Percentiles rank a stretch among this genome's conserved stretches.
These are phyloP conservation scores for Cheilosia vernalis DNA, from an alignment of 2,888 invertebrate species.

Conservation along the genomic window DNA sequence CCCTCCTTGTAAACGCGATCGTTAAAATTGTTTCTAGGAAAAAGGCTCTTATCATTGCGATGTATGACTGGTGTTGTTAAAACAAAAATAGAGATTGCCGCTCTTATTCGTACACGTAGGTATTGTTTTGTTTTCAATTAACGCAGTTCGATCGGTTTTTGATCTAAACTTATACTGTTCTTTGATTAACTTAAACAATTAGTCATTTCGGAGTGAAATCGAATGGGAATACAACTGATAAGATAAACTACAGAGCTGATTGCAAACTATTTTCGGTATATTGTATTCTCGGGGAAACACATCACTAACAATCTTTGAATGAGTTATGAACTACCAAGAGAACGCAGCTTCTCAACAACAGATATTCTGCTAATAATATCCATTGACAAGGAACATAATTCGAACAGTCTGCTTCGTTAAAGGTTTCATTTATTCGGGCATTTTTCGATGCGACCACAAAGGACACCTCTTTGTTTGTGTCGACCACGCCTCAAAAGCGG, in stretches of 20 bases:
- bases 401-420: too few relatives aligned
- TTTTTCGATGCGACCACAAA: too few relatives aligned
- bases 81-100: too few relatives aligned
- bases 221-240: not conserved
- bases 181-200: conserved; percentile 11
- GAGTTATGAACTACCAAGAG: too few relatives aligned
- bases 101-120: not conserved
- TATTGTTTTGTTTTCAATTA: not conserved
- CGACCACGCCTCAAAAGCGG: conserved; percentile 30
- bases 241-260: not conserved
- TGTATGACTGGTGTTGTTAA: conserved; percentile 1
- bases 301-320: not conserved
- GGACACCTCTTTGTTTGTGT: conserved; percentile 10
- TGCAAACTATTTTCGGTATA: not conserved
- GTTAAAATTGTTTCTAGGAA: conserved; percentile 3
- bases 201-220: conserved; percentile 1
- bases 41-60: conserved; percentile 16
- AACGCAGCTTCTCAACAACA: too few relatives aligned
- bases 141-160: not conserved
- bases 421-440: too few relatives aligned
- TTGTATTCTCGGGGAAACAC: not conserved
- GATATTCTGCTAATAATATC: too few relatives aligned
- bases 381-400: too few relatives aligned
- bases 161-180: conserved; percentile 5
- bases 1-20: not conserved